phyloP scores from a whole-genome alignment of 2,113 vertebrate genomes.

The Malaclemys terrapin region DNA sequence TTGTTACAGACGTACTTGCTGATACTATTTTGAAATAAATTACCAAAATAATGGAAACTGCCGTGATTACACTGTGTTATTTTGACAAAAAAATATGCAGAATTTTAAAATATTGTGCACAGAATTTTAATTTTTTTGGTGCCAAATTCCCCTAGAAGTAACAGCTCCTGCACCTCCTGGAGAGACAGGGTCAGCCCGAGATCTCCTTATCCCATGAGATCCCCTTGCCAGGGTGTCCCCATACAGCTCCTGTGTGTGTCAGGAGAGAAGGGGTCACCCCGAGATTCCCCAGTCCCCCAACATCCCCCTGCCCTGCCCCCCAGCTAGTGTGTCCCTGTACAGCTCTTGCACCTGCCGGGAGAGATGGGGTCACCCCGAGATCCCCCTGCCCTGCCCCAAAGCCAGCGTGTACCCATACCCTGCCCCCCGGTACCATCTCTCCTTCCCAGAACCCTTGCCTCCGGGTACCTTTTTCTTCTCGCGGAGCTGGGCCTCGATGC shows the following conservation, averaged over 20 bases:
- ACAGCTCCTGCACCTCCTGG: background rate
- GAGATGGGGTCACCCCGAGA: background rate
- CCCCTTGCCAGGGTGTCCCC: background rate
- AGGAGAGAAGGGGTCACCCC: background rate
- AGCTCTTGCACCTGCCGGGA: background rate
- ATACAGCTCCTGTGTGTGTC: background rate
- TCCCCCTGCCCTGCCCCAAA: background rate
- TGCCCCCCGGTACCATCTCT: background rate
- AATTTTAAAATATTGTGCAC: too few species aligned
- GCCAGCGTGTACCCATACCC: too few species aligned
- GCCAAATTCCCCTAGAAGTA: too few species aligned
- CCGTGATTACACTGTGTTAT: too few species aligned
- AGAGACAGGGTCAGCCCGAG: background rate
- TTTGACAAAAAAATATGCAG: too few species aligned
- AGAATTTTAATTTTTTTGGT: too few species aligned
- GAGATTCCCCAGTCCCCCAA: too few species aligned
- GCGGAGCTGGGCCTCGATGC: constrained; percentile 82
- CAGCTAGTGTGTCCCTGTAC: background rate
- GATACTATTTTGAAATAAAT: too few species aligned
- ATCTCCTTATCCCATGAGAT: too few species aligned
- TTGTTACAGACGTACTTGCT: too few species aligned
- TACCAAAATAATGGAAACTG: too few species aligned
- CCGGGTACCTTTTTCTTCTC: constrained; percentile 81
- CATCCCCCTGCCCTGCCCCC: background rate
- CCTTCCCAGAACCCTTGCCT: background rate